Base-by-base conservation (phyloP, 2,888 invertebrate genomes). In the Dryobota labecula region DNA sequence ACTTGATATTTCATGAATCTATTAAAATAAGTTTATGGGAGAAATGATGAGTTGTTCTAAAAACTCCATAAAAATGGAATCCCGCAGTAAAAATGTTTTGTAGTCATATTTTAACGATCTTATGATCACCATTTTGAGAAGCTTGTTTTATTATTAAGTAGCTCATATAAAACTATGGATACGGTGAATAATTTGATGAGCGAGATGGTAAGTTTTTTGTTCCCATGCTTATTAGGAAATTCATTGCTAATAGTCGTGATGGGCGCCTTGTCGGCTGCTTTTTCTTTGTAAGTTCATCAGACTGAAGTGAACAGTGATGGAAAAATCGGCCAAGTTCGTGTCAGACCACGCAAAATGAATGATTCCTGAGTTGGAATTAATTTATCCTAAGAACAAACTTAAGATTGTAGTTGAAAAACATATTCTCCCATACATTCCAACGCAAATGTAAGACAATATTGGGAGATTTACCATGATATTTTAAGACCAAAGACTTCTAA, bases 21-120 rank as follows among this genome's bases (percentile, higher is more conserved):
- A 91, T 92, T 92, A 93, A 90, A 90, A 82, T 62, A 87, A 84
- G 87, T 93, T 94, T 94, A 94, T 90, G 91, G 85, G 86, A 84
- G 89, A 92, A 92, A 94, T 93, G 92, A 94, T 94, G 93, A 93
- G 91, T 92, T 90, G 89, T 86, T 89, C 88, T 91, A 88, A 91
- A 92, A 92, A 91, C 90, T 86, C 87, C 84, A 92, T 93, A 92
- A 93, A 93, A 90, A 86, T 86, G 87, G 87, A 85, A 83, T 88
- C 88, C 82, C 86, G 80, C 71, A 87, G 87, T 92, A 89, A 92
- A 92, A 90, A 84, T 92, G 87, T 90, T 91, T 91, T 89, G 89
- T 90, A 84, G 82, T 85, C 83, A 82, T 85, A 84, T 85, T 89
- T 91, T 90, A 89, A 92, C 82, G 85, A 78, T 57, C 77, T 82